Evolutionary conservation across 1,140 invertebrate genomes (phyloP).

Genomic region (Arion vulgaris): DNA sequence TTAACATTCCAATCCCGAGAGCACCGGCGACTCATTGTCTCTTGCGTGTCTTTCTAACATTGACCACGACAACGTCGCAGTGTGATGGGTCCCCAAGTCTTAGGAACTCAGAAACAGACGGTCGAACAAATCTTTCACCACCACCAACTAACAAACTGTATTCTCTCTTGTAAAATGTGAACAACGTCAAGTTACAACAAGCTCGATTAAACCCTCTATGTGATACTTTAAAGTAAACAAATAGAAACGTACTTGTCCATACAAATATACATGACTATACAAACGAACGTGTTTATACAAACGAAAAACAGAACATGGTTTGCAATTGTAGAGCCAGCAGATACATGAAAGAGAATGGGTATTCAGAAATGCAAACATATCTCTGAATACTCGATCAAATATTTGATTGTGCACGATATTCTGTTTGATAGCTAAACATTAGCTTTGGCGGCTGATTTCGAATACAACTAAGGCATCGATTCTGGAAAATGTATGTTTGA

Average conservation of each 20-base stretch:
- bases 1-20: not conserved
- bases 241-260: not conserved
- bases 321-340: no score
- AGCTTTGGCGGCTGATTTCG: no score
- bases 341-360: no score
- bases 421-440: no score
- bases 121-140: not conserved
- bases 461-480: no score
- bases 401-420: no score
- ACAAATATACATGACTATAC: no score
- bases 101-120: not conserved
- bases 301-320: no score
- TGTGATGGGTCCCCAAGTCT: not conserved
- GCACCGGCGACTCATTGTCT: constrained; percentile 3
- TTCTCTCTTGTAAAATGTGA: not conserved
- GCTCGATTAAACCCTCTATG: not conserved
- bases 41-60: constrained; percentile 9
- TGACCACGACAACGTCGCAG: not conserved
- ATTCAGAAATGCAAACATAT: no score
- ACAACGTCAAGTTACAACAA: not conserved
- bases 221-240: not conserved
- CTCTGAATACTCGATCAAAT: no score
- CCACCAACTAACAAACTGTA: not conserved
- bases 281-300: no score
- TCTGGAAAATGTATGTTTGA: no score